Conservation (phyloP, 2,888 invertebrate genomes). For the Cheilosia vernalis region DNA sequence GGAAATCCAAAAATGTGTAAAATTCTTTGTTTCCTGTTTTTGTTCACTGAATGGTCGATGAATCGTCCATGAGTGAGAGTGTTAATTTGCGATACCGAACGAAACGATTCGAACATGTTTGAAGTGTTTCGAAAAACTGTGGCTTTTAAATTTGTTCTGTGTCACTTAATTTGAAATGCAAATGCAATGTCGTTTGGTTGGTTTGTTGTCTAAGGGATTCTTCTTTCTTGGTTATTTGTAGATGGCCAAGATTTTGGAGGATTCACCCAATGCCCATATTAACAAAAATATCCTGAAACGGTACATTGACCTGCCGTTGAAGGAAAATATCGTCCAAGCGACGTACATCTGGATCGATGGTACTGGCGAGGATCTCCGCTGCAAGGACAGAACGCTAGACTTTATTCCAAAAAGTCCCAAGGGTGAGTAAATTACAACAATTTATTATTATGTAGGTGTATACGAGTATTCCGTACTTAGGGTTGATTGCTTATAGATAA, state of each 20-base stretch:
- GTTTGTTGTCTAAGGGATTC: slow-evolving; percentile 11
- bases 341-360: slow-evolving; percentile 98
- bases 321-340: slow-evolving; percentile 90
- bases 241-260: slow-evolving; percentile 84
- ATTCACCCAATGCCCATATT: slow-evolving; percentile 92
- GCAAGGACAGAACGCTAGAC: slow-evolving; percentile 94
- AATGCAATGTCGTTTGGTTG: background rate
- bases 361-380: slow-evolving; percentile 92
- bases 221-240: slow-evolving; percentile 62
- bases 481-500: background rate
- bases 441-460: background rate
- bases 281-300: slow-evolving; percentile 89
- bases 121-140: slow-evolving; percentile 1
- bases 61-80: slow-evolving; percentile 29
- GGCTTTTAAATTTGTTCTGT: too few species aligned
- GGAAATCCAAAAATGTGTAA: slow-evolving; percentile 28
- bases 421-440: slow-evolving; percentile 85
- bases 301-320: slow-evolving; percentile 91
- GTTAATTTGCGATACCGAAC: slow-evolving; percentile 10
- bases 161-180: too few species aligned
- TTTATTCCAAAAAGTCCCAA: slow-evolving; percentile 90
- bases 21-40: slow-evolving; percentile 20
- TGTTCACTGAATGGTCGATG: background rate
- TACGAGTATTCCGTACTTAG: background rate
- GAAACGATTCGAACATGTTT: background rate